A percentile compares a stretch with the other conserved stretches of the same genome.
Evolutionary conservation across 2,797 vertebrate genomes (phyloP).

Genomic region (Limosa lapponica): DNA sequence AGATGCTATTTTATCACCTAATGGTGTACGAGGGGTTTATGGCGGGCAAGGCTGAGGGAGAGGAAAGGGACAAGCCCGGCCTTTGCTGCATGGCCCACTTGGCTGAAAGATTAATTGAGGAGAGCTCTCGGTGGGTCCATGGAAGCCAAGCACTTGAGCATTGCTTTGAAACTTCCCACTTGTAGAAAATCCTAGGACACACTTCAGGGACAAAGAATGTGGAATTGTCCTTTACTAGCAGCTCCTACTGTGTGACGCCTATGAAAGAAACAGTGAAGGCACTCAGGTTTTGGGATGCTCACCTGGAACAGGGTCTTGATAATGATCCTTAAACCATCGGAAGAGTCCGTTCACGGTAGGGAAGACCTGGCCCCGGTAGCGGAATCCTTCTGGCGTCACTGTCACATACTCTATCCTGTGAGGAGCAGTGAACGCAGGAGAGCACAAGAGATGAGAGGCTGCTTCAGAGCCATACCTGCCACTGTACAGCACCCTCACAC

Average conservation of each 20-base stretch:
- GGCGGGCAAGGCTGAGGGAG: neutral
- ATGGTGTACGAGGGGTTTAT: neutral
- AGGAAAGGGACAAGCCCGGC: neutral
- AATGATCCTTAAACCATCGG: slow-evolving; percentile 99
- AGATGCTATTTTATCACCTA: neutral
- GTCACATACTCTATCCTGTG: slow-evolving; percentile 94
- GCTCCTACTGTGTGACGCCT: neutral
- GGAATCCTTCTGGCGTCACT: slow-evolving; percentile 96
- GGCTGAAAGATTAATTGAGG: neutral
- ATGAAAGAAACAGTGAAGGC: neutral
- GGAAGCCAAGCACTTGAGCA: neutral
- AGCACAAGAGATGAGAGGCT: neutral
- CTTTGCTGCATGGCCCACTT: neutral
- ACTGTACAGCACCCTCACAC: neutral
- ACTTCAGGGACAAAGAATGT: neutral
- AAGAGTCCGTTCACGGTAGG: slow-evolving; percentile 95
- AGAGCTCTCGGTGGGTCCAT: neutral
- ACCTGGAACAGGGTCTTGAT: slow-evolving; percentile 98
- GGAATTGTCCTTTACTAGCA: neutral
- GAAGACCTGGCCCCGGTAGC: slow-evolving; percentile 96
- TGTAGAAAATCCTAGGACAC: neutral
- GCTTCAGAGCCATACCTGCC: neutral
- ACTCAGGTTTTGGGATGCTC: neutral
- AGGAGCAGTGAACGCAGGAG: neutral
- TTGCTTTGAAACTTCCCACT: neutral